Conservation (phyloP, 30 jellyfish, hydroid and myxozoan genomes). For the Hydractinia echinata region DNA sequence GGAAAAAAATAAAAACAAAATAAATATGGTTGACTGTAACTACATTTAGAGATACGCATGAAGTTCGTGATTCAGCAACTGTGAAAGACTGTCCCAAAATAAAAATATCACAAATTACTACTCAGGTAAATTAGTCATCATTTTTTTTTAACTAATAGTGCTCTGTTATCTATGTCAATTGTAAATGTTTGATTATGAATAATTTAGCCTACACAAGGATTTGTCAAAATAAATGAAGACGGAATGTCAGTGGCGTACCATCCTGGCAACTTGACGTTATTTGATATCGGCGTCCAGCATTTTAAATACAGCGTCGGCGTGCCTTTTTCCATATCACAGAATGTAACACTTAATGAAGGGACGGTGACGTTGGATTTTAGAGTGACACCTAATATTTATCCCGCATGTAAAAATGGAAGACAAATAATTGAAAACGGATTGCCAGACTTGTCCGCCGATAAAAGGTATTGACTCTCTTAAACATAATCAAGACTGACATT, state of each 20-base stretch:
- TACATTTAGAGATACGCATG: background rate
- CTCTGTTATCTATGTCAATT: background rate
- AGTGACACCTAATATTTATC: background rate
- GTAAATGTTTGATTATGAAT: background rate
- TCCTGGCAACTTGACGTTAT: constrained; percentile 14
- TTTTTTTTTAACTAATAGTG: too few relatives aligned
- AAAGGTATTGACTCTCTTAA: background rate
- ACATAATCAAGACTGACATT: too few relatives aligned
- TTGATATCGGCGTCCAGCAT: constrained; percentile 27
- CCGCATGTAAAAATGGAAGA: constrained; percentile 6
- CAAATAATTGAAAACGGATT: background rate
- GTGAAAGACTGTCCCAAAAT: background rate
- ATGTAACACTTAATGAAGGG: constrained; percentile 8
- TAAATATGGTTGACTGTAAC: background rate
- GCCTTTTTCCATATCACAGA: background rate
- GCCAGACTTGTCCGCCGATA: background rate
- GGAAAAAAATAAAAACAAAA: background rate
- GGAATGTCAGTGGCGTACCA: constrained; percentile 15
- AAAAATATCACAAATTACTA: too few relatives aligned
- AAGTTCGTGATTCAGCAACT: background rate
- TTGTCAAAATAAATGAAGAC: constrained; percentile 12
- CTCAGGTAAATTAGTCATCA: too few relatives aligned
- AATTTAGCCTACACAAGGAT: constrained; percentile 30
- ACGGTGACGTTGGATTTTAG: constrained; percentile 30
- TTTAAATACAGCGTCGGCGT: constrained; percentile 25